Evolutionary conservation across 2,797 vertebrate species (phyloP).

Genomic region (Danio kyathit): DNA sequence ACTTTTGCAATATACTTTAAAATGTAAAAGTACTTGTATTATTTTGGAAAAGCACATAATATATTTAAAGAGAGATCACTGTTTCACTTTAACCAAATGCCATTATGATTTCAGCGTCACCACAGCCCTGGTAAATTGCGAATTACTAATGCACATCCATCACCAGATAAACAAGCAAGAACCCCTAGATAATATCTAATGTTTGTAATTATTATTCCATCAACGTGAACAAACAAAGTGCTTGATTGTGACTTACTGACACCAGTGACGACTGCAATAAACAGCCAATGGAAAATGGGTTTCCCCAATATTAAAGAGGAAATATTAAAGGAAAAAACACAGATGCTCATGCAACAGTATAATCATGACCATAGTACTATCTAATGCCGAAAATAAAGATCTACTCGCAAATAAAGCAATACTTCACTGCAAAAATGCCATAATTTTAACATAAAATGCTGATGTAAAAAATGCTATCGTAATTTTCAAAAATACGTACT

Average conservation of each 20-base stretch:
- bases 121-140: background rate
- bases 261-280: conserved; percentile 28
- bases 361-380: background rate
- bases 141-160: conserved; percentile 24
- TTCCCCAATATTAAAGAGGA: conserved; percentile 29
- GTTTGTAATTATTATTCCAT: conserved; percentile 50
- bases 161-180: conserved; percentile 34
- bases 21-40: background rate
- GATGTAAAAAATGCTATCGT: no score
- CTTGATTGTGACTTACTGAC: conserved; percentile 47
- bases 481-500: no score
- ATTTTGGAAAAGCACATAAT: background rate
- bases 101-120: background rate
- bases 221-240: conserved; percentile 46
- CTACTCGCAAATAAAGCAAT: background rate
- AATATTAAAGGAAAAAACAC: no score
- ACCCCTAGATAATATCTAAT: conserved; percentile 41
- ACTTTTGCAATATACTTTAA: background rate
- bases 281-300: conserved; percentile 20
- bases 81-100: background rate
- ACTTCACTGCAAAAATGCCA: background rate
- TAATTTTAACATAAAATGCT: no score
- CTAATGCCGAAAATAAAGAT: background rate
- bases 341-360: background rate
- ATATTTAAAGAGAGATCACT: background rate